These are phyloP conservation scores for Tenualosa ilisha DNA, from an alignment of 2,797 vertebrate genomes.

Conservation along the genomic window DNA sequence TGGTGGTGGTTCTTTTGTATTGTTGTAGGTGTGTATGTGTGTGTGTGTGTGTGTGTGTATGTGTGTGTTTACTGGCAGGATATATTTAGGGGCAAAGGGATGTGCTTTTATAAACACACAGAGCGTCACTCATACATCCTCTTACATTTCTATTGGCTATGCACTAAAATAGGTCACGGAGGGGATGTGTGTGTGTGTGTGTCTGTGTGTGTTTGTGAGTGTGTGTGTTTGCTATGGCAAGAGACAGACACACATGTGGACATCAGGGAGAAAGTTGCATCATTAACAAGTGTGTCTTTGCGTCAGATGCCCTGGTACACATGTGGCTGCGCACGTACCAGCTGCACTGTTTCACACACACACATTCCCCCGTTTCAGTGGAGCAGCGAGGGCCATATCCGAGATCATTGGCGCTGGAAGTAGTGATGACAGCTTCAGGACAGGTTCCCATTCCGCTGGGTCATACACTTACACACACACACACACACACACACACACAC, in stretches of 20 bases:
- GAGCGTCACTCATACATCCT: conserved; percentile 35
- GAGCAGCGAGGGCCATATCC: neutral
- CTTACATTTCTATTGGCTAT: conserved; percentile 44
- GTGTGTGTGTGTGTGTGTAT: conserved; percentile 26
- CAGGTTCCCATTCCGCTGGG: conserved; percentile 55
- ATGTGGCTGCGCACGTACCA: conserved; percentile 18
- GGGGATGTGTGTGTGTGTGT: conserved; percentile 48
- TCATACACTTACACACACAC: neutral
- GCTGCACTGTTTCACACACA: neutral
- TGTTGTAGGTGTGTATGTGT: conserved; percentile 48
- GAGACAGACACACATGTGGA: neutral
- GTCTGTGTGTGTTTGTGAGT: conserved; percentile 21
- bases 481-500: neutral
- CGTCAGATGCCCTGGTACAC: conserved; percentile 14
- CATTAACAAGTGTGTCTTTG: neutral
- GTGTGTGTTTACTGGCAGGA: conserved; percentile 7
- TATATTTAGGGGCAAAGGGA: conserved; percentile 54
- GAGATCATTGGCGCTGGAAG: neutral
- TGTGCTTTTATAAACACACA: conserved; percentile 66
- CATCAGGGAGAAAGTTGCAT: conserved; percentile 17
- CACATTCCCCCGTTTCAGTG: neutral
- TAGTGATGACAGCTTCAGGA: conserved; percentile 71
- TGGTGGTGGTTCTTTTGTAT: neutral
- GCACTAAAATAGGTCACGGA: conserved; percentile 53
- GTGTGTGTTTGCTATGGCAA: neutral